phyloP scores from a whole-genome alignment of 2,888 invertebrate species.

The Lasioglossum lativentre region DNA sequence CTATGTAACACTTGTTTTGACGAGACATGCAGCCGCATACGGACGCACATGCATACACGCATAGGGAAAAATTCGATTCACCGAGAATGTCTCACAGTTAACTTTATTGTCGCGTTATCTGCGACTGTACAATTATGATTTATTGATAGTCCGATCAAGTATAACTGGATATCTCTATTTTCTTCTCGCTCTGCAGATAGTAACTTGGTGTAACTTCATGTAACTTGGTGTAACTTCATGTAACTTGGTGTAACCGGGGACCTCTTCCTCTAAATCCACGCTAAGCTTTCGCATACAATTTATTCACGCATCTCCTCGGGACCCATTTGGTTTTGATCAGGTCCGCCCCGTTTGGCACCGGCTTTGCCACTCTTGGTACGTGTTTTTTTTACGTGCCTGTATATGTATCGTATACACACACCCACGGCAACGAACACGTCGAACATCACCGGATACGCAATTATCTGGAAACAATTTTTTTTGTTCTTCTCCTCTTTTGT shows the following conservation, averaged over 20 bases:
- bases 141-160: neutral
- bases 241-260: constrained; percentile 12
- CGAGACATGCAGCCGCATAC: neutral
- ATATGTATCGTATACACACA: neutral
- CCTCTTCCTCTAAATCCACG: constrained; percentile 18
- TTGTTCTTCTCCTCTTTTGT: neutral
- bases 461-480: constrained; percentile 26
- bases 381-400: constrained; percentile 69
- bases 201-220: no score
- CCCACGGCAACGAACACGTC: neutral
- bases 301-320: constrained; percentile 81
- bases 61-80: neutral
- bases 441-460: constrained; percentile 33
- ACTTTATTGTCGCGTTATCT: neutral
- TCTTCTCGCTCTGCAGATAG: constrained; percentile 48
- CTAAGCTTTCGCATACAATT: constrained; percentile 54
- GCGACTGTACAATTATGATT: neutral
- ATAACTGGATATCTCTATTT: neutral
- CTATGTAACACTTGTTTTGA: neutral
- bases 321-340: constrained; percentile 60
- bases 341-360: neutral
- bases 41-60: neutral
- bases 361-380: constrained; percentile 79
- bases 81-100: neutral
- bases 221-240: no score